Evolutionary conservation across 2,113 vertebrate species (phyloP).

Genomic region (Cromileptes altivelis): DNA sequence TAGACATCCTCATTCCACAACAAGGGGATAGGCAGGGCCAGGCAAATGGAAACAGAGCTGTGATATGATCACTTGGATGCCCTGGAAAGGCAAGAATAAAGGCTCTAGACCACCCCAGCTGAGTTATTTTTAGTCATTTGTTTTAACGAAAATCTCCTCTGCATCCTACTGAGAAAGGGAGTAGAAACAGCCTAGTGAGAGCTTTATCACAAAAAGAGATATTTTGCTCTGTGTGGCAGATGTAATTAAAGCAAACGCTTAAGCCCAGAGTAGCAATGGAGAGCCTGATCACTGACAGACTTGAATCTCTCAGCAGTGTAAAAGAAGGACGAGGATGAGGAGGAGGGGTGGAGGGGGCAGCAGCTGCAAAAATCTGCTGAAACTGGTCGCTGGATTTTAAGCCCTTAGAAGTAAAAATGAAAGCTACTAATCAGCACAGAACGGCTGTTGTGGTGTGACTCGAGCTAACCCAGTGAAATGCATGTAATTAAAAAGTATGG

Average conservation of each 20-base stretch:
- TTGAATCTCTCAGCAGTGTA: slow-evolving; percentile 40
- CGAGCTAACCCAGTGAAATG: background rate
- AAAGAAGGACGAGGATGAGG: slow-evolving; percentile 4
- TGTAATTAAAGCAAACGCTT: slow-evolving; percentile 71
- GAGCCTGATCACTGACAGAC: slow-evolving; percentile 43
- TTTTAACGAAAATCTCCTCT: slow-evolving; percentile 52
- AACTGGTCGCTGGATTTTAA: slow-evolving; percentile 31
- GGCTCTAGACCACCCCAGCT: slow-evolving; percentile 12
- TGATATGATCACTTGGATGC: slow-evolving; percentile 40
- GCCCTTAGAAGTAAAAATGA: slow-evolving; percentile 9
- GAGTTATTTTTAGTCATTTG: slow-evolving; percentile 37
- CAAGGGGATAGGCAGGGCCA: background rate
- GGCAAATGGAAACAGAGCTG: slow-evolving; percentile 29
- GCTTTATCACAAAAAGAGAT: slow-evolving; percentile 40
- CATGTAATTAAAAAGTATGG: background rate
- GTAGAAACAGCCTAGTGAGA: slow-evolving; percentile 12
- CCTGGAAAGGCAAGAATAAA: slow-evolving; percentile 9
- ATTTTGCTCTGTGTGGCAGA: slow-evolving; percentile 38
- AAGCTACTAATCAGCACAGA: background rate
- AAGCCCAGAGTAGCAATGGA: slow-evolving; percentile 44
- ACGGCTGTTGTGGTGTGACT: slow-evolving; percentile 14
- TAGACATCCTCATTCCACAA: slow-evolving; percentile 37
- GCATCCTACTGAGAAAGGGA: slow-evolving; percentile 38
- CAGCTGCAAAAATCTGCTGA: slow-evolving; percentile 51
- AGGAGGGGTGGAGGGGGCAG: slow-evolving; percentile 7